Evolutionary conservation across 1,140 invertebrate species (phyloP), one percentile per base, ranked within the genome.

Genomic region (Zaprionus taronus): DNA sequence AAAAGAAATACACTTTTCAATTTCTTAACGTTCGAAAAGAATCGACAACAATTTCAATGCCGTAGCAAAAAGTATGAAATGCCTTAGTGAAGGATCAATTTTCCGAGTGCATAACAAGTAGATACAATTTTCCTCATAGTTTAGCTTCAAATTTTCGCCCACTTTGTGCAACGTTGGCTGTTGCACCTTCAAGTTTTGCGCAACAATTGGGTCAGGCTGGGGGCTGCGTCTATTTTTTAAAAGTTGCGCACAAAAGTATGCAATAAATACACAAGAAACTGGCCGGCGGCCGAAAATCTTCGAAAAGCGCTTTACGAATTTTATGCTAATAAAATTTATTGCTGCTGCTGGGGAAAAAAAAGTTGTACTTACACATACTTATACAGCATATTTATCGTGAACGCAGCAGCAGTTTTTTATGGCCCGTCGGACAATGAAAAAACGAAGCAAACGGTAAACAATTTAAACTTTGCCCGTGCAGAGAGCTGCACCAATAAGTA

Each of bases 251-350:
- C 12, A 38, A 56, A 71, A 65, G 60, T 63, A 70, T 72, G 73
- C 61, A 44, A 65, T 38, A 62, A 58, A 53, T 49, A 68, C 41
- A 5, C 34, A 51, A 24, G 51, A 66, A 74, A 62, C 66, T 69
- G 72, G 55, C 79, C 51, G 15, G 44, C 49, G 49, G 67, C 65
- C 34, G 61, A 79, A 86, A 73, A 73, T 79, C 38, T 80, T 64
- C 36, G 34, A 63, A 80, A 80, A 79, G 57, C 60, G 72, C 57
- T 75, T 80, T 67, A 75, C 72, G 71, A 83, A 83, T 87, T 74
- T 78, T 78, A 72, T 87, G 80, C 77, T 80, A 83, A 83, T 80
- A 78, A 80, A 86, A 74, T 80, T 61, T 73, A 80, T 70, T 60
- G 64, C 74, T 22, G 41, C 41, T 47, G 41, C 41, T 17, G n/a